Evolutionary conservation across 2,797 vertebrate genomes (phyloP).

Genomic region (Serranus cabrilla): DNA sequence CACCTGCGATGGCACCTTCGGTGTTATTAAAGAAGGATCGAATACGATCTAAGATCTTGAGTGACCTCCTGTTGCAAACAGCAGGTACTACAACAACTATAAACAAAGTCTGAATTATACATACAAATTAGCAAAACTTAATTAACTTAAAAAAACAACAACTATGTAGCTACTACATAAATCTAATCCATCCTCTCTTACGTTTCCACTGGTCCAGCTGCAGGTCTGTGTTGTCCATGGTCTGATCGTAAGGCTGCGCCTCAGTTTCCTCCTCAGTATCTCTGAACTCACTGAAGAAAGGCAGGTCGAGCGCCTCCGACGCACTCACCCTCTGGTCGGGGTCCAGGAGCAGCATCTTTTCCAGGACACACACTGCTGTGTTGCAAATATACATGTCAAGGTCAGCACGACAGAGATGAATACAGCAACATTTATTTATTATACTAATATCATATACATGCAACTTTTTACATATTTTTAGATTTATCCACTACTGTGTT

Average conservation of each 20-base stretch:
- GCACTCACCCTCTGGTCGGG: slow-evolving; percentile 92
- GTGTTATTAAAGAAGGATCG: neutral
- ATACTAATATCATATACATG: too few species aligned
- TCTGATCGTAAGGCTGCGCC: slow-evolving; percentile 93
- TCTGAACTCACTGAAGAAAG: slow-evolving; percentile 91
- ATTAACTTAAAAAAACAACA: too few species aligned
- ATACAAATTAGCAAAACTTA: too few species aligned
- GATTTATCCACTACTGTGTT: too few species aligned
- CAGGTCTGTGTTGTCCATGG: slow-evolving; percentile 93
- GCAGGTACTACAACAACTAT: slow-evolving; percentile 10
- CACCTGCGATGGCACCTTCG: neutral
- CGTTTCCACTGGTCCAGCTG: slow-evolving; percentile 96
- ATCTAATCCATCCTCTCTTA: slow-evolving; percentile 74
- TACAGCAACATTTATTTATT: neutral
- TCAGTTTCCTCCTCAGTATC: slow-evolving; percentile 92
- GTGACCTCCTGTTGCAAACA: slow-evolving; percentile 42
- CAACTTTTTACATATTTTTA: too few species aligned
- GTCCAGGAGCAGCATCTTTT: slow-evolving; percentile 96
- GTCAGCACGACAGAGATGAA: neutral
- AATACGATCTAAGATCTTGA: neutral
- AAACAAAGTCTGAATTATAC: too few species aligned
- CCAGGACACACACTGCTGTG: slow-evolving; percentile 92
- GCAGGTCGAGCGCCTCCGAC: slow-evolving; percentile 89
- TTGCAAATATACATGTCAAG: neutral
- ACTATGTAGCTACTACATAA: neutral